Percentiles rank a stretch among this genome's conserved stretches.
Evolutionary conservation across 2,888 invertebrate species (phyloP).

Genomic region (Bhutanitis thaidina): DNA sequence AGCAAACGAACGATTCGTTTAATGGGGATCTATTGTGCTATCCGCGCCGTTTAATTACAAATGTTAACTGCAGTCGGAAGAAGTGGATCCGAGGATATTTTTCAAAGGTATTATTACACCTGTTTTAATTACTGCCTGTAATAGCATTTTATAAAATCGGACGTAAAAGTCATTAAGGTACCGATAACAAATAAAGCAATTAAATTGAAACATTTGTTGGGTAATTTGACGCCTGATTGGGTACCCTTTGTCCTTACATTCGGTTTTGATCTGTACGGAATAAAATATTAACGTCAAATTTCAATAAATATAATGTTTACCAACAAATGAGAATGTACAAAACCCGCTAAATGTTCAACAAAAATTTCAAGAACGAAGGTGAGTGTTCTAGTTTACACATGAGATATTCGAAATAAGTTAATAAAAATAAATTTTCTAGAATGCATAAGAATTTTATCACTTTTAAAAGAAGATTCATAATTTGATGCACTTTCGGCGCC

Average conservation of each 20-base stretch:
- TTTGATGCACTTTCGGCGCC: too few relatives aligned
- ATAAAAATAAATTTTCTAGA: too few relatives aligned
- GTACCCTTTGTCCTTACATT: constrained; percentile 1
- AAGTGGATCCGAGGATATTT: constrained; percentile 25
- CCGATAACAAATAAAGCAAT: constrained; percentile 7
- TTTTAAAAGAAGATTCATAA: too few relatives aligned
- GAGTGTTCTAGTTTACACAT: too few relatives aligned
- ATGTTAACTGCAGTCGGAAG: constrained; percentile 25
- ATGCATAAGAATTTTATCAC: too few relatives aligned
- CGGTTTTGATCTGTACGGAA: background rate
- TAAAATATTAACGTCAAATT: constrained; percentile 1
- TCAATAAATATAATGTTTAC: background rate
- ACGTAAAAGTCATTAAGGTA: constrained; percentile 9
- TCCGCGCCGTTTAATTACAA: constrained; percentile 38
- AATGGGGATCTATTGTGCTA: constrained; percentile 59
- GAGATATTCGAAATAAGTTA: too few relatives aligned
- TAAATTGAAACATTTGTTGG: constrained; percentile 14
- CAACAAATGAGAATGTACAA: background rate
- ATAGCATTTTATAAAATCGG: constrained; percentile 9
- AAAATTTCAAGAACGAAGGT: too few relatives aligned
- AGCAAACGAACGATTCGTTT: constrained; percentile 46
- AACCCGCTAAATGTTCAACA: too few relatives aligned
- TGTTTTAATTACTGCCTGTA: constrained; percentile 14
- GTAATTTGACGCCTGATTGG: constrained; percentile 15
- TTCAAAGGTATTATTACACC: constrained; percentile 21